phyloP scores from a whole-genome alignment of 2,888 invertebrate species.

The Pachliopta kotzebuea region DNA sequence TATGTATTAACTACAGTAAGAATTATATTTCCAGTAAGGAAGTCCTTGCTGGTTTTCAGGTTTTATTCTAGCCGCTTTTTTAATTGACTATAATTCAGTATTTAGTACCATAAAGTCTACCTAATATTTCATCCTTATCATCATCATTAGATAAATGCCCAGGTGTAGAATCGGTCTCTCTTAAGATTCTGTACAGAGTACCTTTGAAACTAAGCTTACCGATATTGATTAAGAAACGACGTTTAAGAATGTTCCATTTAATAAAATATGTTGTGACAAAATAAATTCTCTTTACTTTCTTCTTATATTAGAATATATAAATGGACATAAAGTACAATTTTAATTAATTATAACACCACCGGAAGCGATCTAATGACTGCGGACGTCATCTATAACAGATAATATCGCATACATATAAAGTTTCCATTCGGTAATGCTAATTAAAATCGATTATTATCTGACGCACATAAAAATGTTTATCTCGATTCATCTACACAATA shows the following conservation, averaged over 20 bases:
- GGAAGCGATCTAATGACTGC: conserved; percentile 27
- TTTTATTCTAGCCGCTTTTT: no score
- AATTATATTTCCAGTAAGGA: no score
- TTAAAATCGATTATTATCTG: conserved; percentile 29
- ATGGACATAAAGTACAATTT: conserved; percentile 13
- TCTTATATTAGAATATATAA: conserved; percentile 19
- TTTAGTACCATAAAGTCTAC: no score
- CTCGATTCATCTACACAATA: conserved; percentile 23
- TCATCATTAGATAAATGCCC: no score
- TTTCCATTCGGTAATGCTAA: conserved; percentile 27
- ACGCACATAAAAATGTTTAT: conserved; percentile 26
- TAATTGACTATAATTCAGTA: no score
- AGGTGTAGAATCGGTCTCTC: no score
- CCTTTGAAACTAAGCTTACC: no score
- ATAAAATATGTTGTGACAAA: neutral
- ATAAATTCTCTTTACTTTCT: conserved; percentile 1
- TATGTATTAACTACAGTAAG: no score
- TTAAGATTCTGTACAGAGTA: no score
- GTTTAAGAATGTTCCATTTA: neutral
- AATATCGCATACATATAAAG: conserved; percentile 20
- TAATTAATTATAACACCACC: conserved; percentile 24
- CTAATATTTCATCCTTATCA: no score
- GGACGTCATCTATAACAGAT: conserved; percentile 27
- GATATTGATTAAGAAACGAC: no score
- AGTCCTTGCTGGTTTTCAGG: no score